These are phyloP conservation scores for Cyrtorhinus lividipennis DNA, from an alignment of 1,140 invertebrate species.

Conservation along the genomic window DNA sequence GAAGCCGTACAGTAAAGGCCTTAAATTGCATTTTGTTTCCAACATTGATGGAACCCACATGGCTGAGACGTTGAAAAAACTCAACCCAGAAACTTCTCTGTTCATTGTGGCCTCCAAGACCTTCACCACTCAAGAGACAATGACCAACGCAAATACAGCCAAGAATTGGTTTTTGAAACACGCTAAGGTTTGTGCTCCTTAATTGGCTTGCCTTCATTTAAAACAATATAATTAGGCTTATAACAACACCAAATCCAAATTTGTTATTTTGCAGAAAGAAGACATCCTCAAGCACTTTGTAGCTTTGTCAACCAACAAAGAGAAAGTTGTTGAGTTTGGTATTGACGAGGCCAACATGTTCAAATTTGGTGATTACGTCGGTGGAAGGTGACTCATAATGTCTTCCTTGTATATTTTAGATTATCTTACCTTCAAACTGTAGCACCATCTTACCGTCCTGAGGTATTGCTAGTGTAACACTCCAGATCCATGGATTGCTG, in stretches of 20 bases:
- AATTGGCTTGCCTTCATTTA: neutral
- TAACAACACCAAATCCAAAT: too few species aligned
- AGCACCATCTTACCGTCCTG: too few species aligned
- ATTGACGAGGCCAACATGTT: constrained; percentile 98
- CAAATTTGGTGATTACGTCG: constrained; percentile 99
- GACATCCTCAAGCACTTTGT: constrained; percentile 96
- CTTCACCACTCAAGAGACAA: constrained; percentile 98
- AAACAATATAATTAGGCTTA: too few species aligned
- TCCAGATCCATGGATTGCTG: too few species aligned
- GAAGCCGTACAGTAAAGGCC: constrained; percentile 75
- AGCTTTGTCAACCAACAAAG: constrained; percentile 86
- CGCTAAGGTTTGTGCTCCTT: constrained; percentile 43
- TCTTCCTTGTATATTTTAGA: neutral
- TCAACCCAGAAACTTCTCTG: constrained; percentile 84
- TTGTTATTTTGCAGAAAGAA: constrained; percentile 11
- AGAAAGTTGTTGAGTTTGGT: constrained; percentile 91
- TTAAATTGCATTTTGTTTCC: constrained; percentile 83
- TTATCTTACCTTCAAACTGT: neutral
- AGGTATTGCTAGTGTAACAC: too few species aligned
- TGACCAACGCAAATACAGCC: constrained; percentile 95
- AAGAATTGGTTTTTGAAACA: constrained; percentile 83
- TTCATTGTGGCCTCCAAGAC: constrained; percentile 99
- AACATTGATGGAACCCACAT: constrained; percentile 99
- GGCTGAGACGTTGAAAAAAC: constrained; percentile 78
- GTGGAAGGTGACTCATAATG: constrained; percentile 62